Conservation (phyloP, 30 jellyfish, hydroid and myxozoan species). For the Turritopsis rubra region DNA sequence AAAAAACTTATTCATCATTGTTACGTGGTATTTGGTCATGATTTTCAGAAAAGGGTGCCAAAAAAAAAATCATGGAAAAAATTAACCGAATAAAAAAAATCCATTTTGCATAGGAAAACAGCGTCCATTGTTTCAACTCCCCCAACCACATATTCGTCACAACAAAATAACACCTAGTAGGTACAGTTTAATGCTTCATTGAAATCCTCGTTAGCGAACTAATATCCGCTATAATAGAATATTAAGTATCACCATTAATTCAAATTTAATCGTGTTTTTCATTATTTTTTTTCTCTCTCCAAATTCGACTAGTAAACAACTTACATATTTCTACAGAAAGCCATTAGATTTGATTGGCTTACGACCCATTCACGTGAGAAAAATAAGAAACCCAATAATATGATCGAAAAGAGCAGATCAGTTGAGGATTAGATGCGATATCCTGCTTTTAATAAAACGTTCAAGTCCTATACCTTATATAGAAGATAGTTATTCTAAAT, state of each 20-base stretch:
- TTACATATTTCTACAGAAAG: neutral
- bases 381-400: neutral
- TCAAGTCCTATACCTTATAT: neutral
- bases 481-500: neutral
- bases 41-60: no score
- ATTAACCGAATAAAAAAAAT: neutral
- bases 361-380: neutral
- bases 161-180: neutral
- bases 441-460: neutral
- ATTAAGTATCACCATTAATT: neutral
- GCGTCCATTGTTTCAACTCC: neutral
- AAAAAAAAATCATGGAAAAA: no score
- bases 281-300: neutral
- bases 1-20: no score
- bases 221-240: neutral
- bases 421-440: neutral
- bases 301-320: neutral
- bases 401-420: neutral
- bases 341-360: neutral
- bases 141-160: neutral
- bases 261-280: neutral
- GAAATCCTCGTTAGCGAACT: neutral
- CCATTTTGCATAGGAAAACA: neutral
- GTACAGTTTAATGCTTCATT: neutral
- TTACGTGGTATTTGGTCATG: no score